Evolutionary conservation across 2,797 vertebrate genomes (phyloP).

Genomic region (Poeciliopsis paucimaculata): DNA sequence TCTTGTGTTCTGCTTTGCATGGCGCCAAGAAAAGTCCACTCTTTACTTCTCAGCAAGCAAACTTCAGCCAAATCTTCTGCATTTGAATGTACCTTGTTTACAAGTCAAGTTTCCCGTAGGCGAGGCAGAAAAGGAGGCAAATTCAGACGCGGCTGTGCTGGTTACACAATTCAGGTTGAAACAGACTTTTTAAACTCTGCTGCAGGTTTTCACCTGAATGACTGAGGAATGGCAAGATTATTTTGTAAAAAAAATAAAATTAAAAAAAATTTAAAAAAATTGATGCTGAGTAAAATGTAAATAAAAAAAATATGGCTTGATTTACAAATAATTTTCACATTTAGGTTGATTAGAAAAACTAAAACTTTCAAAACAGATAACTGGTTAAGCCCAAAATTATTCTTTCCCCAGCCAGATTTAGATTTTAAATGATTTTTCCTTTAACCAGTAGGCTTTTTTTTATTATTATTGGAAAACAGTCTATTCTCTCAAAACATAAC

Average conservation of each 20-base stretch:
- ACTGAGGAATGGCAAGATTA: neutral
- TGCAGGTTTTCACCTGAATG: neutral
- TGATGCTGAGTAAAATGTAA: neutral
- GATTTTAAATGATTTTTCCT: neutral
- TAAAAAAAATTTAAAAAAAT: neutral
- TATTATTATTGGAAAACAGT: neutral
- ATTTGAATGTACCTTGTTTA: conserved; percentile 78
- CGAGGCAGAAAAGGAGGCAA: conserved; percentile 10
- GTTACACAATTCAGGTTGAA: neutral
- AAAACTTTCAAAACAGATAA: neutral
- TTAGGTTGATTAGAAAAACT: neutral
- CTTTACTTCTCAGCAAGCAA: conserved; percentile 50
- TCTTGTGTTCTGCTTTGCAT: conserved; percentile 61
- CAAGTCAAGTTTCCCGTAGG: conserved; percentile 76
- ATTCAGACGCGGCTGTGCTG: neutral
- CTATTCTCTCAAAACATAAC: neutral
- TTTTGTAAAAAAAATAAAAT: neutral
- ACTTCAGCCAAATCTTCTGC: conserved; percentile 51
- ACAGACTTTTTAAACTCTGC: neutral
- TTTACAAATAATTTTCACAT: neutral
- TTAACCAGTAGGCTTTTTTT: neutral
- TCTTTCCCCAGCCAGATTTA: neutral
- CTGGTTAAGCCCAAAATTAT: neutral
- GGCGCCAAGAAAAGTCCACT: conserved; percentile 20
- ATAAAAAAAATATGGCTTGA: neutral